phyloP scores from a whole-genome alignment of 2,888 invertebrate genomes.

The Polydrusus tereticollis region DNA sequence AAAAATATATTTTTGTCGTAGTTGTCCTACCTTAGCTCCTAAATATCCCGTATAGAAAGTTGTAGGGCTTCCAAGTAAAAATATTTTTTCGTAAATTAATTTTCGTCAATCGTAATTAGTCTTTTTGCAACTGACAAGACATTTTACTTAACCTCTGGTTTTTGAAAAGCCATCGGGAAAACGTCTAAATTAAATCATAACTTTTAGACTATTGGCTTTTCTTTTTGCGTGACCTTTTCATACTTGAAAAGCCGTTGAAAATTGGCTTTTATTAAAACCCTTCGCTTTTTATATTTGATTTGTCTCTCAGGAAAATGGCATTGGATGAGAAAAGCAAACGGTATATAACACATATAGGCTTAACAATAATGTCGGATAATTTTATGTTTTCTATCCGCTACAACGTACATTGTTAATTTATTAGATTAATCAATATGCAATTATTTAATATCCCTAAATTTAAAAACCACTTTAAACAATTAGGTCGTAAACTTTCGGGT shows the following conservation, averaged over 20 bases:
- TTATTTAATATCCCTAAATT: neutral
- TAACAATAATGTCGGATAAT: no score
- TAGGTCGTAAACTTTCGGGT: conserved; percentile 14
- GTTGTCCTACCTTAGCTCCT: no score
- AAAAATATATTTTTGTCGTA: no score
- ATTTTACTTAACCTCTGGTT: conserved; percentile 26
- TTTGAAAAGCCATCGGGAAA: conserved; percentile 3
- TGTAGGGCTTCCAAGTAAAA: neutral
- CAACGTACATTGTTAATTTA: neutral
- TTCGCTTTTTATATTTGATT: conserved; percentile 6
- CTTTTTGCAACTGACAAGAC: conserved; percentile 23
- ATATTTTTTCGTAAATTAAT: neutral
- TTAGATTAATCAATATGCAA: neutral
- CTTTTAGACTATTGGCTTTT: conserved; percentile 27
- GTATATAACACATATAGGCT: no score
- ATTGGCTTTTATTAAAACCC: conserved; percentile 21
- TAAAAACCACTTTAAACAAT: conserved; percentile 17
- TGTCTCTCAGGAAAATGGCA: conserved; percentile 6
- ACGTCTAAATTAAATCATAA: conserved; percentile 29
- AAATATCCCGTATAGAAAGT: neutral
- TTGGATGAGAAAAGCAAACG: neutral
- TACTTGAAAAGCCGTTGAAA: conserved; percentile 19
- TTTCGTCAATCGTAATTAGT: conserved; percentile 5
- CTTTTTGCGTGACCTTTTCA: conserved; percentile 18
- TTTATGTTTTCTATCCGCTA: neutral